Conservation (phyloP, 64 coral and sea anemone genomes). For the Orbicella faveolata region DNA sequence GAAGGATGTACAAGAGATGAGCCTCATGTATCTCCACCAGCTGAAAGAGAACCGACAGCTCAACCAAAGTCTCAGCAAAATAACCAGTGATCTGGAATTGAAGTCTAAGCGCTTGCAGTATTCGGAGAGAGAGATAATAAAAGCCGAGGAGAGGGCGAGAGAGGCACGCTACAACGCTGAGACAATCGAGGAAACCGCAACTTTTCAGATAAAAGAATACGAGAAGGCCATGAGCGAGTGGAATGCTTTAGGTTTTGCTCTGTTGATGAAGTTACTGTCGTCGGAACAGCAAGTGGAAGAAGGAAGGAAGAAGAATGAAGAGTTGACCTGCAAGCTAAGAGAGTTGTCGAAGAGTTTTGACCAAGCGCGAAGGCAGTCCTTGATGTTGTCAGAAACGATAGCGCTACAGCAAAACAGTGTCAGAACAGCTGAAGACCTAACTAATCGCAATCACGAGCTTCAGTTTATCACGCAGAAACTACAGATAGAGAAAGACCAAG, state of each 20-base stretch:
- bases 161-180: constrained; percentile 69
- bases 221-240: constrained; percentile 53
- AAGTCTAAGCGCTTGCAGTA: constrained; percentile 54
- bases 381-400: constrained; percentile 49
- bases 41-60: constrained; percentile 75
- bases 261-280: constrained; percentile 73
- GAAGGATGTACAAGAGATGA: constrained; percentile 76
- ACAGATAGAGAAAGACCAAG: constrained; percentile 58
- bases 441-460: constrained; percentile 47
- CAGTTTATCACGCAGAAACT: constrained; percentile 48
- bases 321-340: constrained; percentile 37
- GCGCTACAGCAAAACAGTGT: constrained; percentile 45
- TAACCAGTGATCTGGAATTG: constrained; percentile 46
- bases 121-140: constrained; percentile 32
- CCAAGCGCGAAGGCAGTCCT: constrained; percentile 56
- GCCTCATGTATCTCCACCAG: constrained; percentile 64
- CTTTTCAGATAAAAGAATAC: constrained; percentile 44
- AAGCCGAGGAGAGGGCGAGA: constrained; percentile 26
- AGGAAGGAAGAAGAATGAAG: constrained; percentile 37
- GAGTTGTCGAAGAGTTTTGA: constrained; percentile 65
- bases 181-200: constrained; percentile 49
- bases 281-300: constrained; percentile 57
- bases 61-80: constrained; percentile 42
- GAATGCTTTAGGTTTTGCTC: constrained; percentile 48
- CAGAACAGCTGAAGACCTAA: constrained; percentile 36